Evolutionary conservation across 2,113 vertebrate genomes (phyloP).

Genomic region (Pteropus alecto): DNA sequence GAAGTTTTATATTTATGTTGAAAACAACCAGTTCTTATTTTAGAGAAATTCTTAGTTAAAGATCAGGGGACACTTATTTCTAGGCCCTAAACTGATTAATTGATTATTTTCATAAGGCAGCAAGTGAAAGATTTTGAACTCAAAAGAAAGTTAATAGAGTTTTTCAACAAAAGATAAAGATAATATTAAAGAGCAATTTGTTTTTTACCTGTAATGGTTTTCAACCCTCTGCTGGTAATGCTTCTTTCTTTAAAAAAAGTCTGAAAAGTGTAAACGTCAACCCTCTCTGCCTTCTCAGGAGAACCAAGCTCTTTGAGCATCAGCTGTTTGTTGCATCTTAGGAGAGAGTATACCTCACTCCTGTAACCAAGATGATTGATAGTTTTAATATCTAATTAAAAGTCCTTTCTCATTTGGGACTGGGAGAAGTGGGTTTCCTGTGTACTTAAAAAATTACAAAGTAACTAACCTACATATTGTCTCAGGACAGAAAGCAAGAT

Average conservation of each 20-base stretch:
- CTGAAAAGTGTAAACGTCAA: neutral
- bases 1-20: neutral
- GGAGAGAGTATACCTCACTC: neutral
- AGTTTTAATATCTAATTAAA: neutral
- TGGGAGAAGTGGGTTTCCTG: neutral
- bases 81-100: neutral
- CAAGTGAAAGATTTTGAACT: neutral
- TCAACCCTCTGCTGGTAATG: neutral
- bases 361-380: neutral
- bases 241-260: neutral
- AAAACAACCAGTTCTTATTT: neutral
- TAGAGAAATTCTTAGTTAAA: neutral
- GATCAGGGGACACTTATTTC: neutral
- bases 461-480: neutral
- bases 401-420: neutral
- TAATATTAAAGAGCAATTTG: neutral
- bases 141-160: neutral
- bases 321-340: neutral
- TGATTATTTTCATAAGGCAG: slow-evolving; percentile 18
- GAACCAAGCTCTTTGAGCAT: neutral
- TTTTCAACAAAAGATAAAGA: neutral
- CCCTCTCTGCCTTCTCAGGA: neutral
- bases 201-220: neutral
- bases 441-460: neutral
- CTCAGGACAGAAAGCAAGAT: neutral